Percentiles rank a stretch among this genome's conserved stretches.
Conservation (phyloP, 2,888 invertebrate genomes). For the Cosmorhoe ocellata region DNA sequence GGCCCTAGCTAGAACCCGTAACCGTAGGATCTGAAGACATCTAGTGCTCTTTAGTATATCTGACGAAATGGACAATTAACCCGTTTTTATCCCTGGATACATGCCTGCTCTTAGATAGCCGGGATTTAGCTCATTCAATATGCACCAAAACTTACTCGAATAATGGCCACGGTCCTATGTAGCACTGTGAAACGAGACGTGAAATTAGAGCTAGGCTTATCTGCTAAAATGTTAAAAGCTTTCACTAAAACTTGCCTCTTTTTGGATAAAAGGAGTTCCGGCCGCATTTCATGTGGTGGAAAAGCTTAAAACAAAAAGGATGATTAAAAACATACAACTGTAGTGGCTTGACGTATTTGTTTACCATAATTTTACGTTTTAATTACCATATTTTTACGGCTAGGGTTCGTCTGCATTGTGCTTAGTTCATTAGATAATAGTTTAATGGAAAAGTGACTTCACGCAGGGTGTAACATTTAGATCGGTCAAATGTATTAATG, state of each 20-base stretch:
- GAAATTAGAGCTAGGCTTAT: slow-evolving; percentile 35
- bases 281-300: slow-evolving; percentile 4
- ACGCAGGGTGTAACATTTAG: too few relatives aligned
- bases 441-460: too few relatives aligned
- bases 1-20: too few relatives aligned
- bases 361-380: too few relatives aligned
- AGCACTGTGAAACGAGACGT: slow-evolving; percentile 30
- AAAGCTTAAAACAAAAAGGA: slow-evolving; percentile 9
- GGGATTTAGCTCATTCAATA: slow-evolving; percentile 32
- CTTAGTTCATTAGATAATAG: too few relatives aligned
- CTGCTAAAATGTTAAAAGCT: slow-evolving; percentile 33
- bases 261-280: slow-evolving; percentile 16
- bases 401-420: too few relatives aligned
- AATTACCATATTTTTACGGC: too few relatives aligned
- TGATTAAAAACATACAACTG: slow-evolving; percentile 1
- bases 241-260: slow-evolving; percentile 22
- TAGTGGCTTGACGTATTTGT: too few relatives aligned
- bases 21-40: too few relatives aligned
- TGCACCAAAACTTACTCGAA: slow-evolving; percentile 30
- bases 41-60: too few relatives aligned
- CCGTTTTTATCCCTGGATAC: slow-evolving; percentile 2
- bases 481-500: too few relatives aligned
- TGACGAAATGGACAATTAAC: too few relatives aligned
- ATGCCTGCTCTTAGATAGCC: slow-evolving; percentile 4
- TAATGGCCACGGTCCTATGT: slow-evolving; percentile 20